These are phyloP conservation scores for Meandrusa payeni DNA, from an alignment of 2,888 invertebrate species.

Conservation along the genomic window DNA sequence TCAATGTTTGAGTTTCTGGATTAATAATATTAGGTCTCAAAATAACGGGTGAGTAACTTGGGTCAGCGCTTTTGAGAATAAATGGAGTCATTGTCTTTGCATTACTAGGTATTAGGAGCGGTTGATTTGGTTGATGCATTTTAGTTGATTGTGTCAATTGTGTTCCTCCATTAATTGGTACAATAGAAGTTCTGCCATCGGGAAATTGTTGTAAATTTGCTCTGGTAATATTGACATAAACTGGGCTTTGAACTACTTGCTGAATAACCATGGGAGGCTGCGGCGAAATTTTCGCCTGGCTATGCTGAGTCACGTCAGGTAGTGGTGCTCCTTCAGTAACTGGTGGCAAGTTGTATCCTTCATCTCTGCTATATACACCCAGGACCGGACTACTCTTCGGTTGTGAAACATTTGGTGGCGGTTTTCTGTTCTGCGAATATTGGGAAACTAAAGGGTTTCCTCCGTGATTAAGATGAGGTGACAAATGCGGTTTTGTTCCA, in stretches of 20 bases:
- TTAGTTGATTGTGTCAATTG: constrained; percentile 47
- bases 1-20: constrained; percentile 69
- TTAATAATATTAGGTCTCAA: constrained; percentile 84
- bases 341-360: constrained; percentile 51
- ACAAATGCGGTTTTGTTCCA: constrained; percentile 52
- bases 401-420: constrained; percentile 37
- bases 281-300: constrained; percentile 41
- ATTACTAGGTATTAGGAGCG: constrained; percentile 61
- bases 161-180: constrained; percentile 51
- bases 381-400: constrained; percentile 53
- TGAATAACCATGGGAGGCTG: constrained; percentile 65
- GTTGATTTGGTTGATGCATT: constrained; percentile 46
- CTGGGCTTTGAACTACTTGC: constrained; percentile 64
- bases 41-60: constrained; percentile 81
- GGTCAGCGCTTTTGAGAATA: constrained; percentile 64
- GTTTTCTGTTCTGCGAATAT: constrained; percentile 49
- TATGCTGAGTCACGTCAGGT: constrained; percentile 57
- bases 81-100: constrained; percentile 61
- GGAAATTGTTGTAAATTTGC: constrained; percentile 56
- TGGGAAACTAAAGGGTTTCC: constrained; percentile 69
- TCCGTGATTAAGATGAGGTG: constrained; percentile 50
- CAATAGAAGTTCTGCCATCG: constrained; percentile 48
- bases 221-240: constrained; percentile 65
- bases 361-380: constrained; percentile 52
- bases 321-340: constrained; percentile 43